phyloP scores from a whole-genome alignment of 2,113 vertebrate species.

The Talpa occidentalis region DNA sequence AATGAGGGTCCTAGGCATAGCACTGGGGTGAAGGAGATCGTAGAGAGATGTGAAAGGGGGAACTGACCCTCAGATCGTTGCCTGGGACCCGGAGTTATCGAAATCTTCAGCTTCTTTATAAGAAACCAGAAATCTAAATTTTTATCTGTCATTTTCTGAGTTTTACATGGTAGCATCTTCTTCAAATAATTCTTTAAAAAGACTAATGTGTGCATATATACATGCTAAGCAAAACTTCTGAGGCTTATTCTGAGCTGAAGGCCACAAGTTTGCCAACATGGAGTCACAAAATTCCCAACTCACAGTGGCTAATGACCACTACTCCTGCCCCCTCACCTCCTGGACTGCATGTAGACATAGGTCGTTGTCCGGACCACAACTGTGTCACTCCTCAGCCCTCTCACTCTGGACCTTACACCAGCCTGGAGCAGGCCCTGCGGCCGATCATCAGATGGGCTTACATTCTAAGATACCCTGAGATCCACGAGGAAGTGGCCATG shows the following conservation, averaged over 20 bases:
- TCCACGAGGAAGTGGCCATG: too few relatives aligned
- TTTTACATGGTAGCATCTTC: neutral
- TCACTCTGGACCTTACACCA: neutral
- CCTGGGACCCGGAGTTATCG: neutral
- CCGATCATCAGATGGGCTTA: neutral
- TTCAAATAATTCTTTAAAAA: conserved; percentile 7
- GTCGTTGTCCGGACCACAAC: neutral
- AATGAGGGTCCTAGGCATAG: too few relatives aligned
- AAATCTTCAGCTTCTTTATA: neutral
- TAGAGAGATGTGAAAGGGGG: neutral
- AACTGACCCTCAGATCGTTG: neutral
- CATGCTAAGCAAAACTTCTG: neutral
- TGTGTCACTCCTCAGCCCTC: neutral
- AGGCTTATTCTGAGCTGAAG: neutral
- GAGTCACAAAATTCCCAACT: neutral
- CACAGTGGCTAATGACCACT: neutral
- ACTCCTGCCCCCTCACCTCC: neutral
- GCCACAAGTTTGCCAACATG: neutral
- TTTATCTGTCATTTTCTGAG: neutral
- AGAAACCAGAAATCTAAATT: neutral
- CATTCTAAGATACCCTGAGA: neutral
- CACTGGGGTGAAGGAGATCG: too few relatives aligned
- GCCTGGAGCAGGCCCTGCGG: neutral
- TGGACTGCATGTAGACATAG: neutral
- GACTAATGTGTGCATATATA: neutral